These are phyloP conservation scores for Orcinus orca DNA, from an alignment of 2,113 vertebrate species.

Conservation along the genomic window DNA sequence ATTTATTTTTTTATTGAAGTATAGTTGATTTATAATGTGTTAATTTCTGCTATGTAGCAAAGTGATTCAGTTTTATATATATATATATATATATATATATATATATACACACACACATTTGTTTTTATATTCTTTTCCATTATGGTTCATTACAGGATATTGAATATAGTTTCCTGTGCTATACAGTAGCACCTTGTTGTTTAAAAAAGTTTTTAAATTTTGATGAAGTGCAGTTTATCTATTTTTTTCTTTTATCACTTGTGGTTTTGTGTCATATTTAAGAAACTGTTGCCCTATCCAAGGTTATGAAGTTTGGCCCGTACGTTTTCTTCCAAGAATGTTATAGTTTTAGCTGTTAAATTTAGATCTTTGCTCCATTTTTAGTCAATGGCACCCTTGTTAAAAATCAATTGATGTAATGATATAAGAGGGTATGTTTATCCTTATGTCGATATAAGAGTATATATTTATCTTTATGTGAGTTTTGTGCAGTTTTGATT, in stretches of 20 bases:
- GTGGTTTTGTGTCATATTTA: constrained; percentile 22
- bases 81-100: neutral
- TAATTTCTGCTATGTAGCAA: neutral
- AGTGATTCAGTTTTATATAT: neutral
- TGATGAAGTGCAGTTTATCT: neutral
- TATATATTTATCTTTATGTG: neutral
- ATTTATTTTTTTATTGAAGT: neutral
- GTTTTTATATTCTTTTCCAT: neutral
- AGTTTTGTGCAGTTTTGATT: neutral
- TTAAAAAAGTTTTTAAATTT: neutral
- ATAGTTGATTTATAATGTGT: neutral
- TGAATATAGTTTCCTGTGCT: neutral
- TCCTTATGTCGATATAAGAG: neutral
- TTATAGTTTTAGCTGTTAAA: constrained; percentile 5
- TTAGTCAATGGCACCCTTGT: neutral
- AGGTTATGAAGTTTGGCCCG: neutral
- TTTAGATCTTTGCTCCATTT: neutral
- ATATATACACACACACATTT: no score
- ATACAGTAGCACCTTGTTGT: neutral
- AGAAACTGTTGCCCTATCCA: constrained; percentile 6
- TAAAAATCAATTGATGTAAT: neutral
- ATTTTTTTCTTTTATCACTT: neutral
- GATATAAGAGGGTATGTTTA: neutral
- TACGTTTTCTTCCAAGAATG: constrained; percentile 13
- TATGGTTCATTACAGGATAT: neutral